Percentiles rank a stretch among this genome's conserved stretches.
Conservation (phyloP, 2,888 invertebrate species). For the Tipula confusa region DNA sequence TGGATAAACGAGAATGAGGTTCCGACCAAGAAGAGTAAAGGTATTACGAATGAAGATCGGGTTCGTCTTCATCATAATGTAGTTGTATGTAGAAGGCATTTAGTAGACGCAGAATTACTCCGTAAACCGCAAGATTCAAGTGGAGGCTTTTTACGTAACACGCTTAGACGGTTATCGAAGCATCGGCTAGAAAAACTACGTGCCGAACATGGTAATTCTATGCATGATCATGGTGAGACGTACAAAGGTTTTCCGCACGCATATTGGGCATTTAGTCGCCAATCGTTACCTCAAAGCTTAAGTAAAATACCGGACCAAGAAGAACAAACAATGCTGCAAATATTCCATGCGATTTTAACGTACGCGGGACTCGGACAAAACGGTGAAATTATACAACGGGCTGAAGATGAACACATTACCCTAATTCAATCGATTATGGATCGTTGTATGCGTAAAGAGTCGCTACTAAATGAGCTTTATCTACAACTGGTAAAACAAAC, state of each 20-base stretch:
- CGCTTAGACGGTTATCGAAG: slow-evolving; percentile 79
- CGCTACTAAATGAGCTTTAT: slow-evolving; percentile 82
- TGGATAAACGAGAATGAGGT: slow-evolving; percentile 74
- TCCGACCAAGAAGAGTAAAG: slow-evolving; percentile 58
- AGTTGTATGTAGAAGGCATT: slow-evolving; percentile 72
- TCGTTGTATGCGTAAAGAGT: slow-evolving; percentile 84
- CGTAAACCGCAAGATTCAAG: slow-evolving; percentile 77
- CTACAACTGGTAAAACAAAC: slow-evolving; percentile 91
- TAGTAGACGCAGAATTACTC: slow-evolving; percentile 78
- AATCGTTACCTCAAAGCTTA: slow-evolving; percentile 74
- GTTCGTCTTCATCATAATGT: slow-evolving; percentile 83
- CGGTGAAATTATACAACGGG: slow-evolving; percentile 62
- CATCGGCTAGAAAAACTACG: slow-evolving; percentile 74
- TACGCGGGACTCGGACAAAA: slow-evolving; percentile 79
- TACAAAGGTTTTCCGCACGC: slow-evolving; percentile 82
- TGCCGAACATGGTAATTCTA: slow-evolving; percentile 60
- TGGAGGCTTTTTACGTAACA: slow-evolving; percentile 84
- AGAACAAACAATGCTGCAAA: slow-evolving; percentile 78
- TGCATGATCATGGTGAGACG: slow-evolving; percentile 70
- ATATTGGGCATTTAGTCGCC: slow-evolving; percentile 88
- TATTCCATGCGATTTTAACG: slow-evolving; percentile 83
- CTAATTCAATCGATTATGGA: slow-evolving; percentile 86
- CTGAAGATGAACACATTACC: slow-evolving; percentile 83
- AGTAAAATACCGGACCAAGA: slow-evolving; percentile 80
- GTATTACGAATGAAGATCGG: slow-evolving; percentile 83